Base-by-base conservation (phyloP, 2,888 invertebrate species). In the Ormyrus pomaceus region DNA sequence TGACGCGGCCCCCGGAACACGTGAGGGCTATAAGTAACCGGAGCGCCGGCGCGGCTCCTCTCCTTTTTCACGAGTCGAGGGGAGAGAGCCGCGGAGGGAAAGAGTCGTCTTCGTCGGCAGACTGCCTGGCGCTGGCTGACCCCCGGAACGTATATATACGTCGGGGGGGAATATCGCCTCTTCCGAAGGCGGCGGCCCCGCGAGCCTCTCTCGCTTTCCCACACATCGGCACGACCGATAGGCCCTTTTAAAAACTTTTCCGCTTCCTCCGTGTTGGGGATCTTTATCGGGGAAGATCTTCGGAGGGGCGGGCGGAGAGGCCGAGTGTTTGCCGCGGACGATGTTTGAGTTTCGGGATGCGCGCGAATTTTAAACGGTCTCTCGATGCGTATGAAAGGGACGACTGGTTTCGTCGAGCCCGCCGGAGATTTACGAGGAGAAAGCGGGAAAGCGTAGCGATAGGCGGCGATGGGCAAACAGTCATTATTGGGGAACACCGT, bases 51-150 rank as follows among this genome's bases (percentile, higher is more conserved):
- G 72, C 69, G 50, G 8, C n/a, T 45, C 50, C n/a, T 19, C 19
- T 19, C 19, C 19, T 19, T 19, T 19, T 19, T 19, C 19, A 19
- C 19, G 7, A 6, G 5, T 11, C 3, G n/a, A 0, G 9, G 56
- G 46, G 50, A 51, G 50, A 51, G n/a, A 56, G 19, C 19, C 19
- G 19, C 1, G 19, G 19, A 19, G 19, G 1, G 19, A 19, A 19
- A 19, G 19, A 19, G 19, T 19, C 19, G 19, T 19, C 19, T 1
- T 19, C 19, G 11, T 19, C 66, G n/a, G 79, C 84, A 87, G 87
- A 88, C 88, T 82, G 87, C 85, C 74, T 85, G 88, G 86, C 87
- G 87, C 87, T 87, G 83, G 83, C 19, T 19, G 19, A 82, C 82
- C 82, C 80, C 46, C 19, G 50, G 0, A 61, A 62, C 53, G 19